phyloP scores from a whole-genome alignment of 1,140 invertebrate species.

The Diachasma alloeum region DNA sequence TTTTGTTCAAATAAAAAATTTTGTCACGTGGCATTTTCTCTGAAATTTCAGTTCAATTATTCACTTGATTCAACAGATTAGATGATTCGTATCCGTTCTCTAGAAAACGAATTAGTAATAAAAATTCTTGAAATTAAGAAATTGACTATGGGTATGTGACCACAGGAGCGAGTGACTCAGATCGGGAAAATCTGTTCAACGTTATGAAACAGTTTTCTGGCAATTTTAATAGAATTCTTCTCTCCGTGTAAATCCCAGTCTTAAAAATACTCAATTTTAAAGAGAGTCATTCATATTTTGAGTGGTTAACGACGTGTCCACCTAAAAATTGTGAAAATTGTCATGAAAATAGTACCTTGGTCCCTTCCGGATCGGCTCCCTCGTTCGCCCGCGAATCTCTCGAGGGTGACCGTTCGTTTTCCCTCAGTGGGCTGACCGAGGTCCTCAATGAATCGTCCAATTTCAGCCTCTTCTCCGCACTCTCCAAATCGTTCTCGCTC shows the following conservation, averaged over 20 bases:
- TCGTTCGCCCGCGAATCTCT: conserved; percentile 48
- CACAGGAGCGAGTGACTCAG: not conserved
- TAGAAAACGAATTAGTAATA: not conserved
- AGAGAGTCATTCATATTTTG: too few relatives aligned
- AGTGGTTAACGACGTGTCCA: too few relatives aligned
- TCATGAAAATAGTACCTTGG: conserved; percentile 49
- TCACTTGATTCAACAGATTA: not conserved
- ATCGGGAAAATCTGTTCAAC: not conserved
- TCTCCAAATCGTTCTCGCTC: conserved; percentile 22
- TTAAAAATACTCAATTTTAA: too few relatives aligned
- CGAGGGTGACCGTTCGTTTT: conserved; percentile 45
- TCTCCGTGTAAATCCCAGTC: too few relatives aligned
- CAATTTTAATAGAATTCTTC: too few relatives aligned
- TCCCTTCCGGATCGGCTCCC: conserved; percentile 52
- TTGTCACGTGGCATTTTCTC: too few relatives aligned
- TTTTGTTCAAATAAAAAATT: too few relatives aligned
- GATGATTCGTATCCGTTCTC: not conserved
- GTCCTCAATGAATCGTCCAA: conserved; percentile 35
- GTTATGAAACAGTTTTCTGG: not conserved
- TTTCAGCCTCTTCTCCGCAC: conserved; percentile 48
- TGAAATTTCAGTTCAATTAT: too few relatives aligned
- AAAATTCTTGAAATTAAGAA: not conserved
- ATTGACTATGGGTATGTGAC: not conserved
- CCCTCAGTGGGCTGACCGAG: conserved; percentile 45
- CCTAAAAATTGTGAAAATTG: too few relatives aligned